Evolutionary conservation across 2,113 vertebrate species (phyloP), one percentile per base, ranked within the genome.

Genomic region (Sitta europaea): DNA sequence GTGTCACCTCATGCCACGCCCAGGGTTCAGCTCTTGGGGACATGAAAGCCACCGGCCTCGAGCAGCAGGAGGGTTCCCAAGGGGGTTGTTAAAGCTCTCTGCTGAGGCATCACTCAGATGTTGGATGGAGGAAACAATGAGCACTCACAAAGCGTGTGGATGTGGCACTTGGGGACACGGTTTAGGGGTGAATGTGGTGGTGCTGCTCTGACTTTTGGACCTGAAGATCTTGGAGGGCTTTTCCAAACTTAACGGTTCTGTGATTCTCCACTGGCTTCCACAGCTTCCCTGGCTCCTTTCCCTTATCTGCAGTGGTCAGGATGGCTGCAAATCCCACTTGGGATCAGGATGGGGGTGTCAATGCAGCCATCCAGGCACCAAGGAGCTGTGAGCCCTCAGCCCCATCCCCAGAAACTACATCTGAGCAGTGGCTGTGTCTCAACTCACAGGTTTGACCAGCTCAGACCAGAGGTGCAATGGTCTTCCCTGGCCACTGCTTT

Each of bases 391-490:
- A 73, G 8, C 12, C 43, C 55, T 85, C 65, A 74, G 61, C 43
- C 23, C 14, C 4, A 1, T 25, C 22, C 85, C 62, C 28, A 12
- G 31, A 58, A 66, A 13, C 4, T 24, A 12, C 45, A 33, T 36
- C 70, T 61, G 40, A 61, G 24, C 50, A 29, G 55, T 12, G 29
- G 6, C 21, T 57, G 31, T 42, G 33, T 48, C 70, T 48, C 75
- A 36, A 0, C 24, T 19, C n/a, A 4, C 1, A 12, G 57, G 6
- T 54, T 59, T 66, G 61, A 66, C 28, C 58, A n/a, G n/a, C 28
- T 10, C 3, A 1, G 31, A 63, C 70, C 33, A 1, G 1, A n/a
- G 51, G 14, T 8, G 20, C 0, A 1, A 2, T 24, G 51, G 47
- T 25, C 20, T 57, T 40, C 80, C 25, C 25, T n/a, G 40, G 45